phyloP scores from a whole-genome alignment of 2,113 vertebrate genomes.

The Macquaria australasica region DNA sequence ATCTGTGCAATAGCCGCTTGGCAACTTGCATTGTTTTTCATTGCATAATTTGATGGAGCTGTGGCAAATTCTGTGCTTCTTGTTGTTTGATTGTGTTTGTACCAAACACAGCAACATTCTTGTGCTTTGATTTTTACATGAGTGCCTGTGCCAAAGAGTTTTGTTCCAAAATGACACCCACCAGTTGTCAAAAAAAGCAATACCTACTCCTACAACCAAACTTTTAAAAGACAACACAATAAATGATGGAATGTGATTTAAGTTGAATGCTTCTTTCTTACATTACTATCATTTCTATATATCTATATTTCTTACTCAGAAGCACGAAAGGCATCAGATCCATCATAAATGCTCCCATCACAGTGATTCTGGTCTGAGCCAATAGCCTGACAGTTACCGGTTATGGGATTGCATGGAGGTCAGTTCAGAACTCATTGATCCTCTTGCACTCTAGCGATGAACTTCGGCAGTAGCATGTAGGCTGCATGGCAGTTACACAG shows the following conservation, averaged over 20 bases:
- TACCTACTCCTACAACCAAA: slow-evolving; percentile 65
- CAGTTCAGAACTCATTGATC: slow-evolving; percentile 27
- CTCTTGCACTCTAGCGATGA: slow-evolving; percentile 31
- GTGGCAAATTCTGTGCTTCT: slow-evolving; percentile 53
- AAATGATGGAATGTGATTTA: slow-evolving; percentile 37
- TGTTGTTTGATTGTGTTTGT: slow-evolving; percentile 46
- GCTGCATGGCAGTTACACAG: neutral
- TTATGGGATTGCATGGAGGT: slow-evolving; percentile 26
- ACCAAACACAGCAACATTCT: slow-evolving; percentile 51
- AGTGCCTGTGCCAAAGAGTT: slow-evolving; percentile 56
- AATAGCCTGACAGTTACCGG: neutral
- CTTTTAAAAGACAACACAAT: slow-evolving; percentile 39
- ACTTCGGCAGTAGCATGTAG: slow-evolving; percentile 12
- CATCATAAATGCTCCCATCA: neutral
- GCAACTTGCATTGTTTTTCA: slow-evolving; percentile 55
- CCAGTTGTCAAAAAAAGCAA: slow-evolving; percentile 61
- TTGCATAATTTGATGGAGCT: slow-evolving; percentile 68
- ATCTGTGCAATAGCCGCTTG: slow-evolving; percentile 72
- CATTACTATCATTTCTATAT: neutral
- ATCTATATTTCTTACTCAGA: neutral
- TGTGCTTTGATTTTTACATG: slow-evolving; percentile 65
- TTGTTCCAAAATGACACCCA: slow-evolving; percentile 72
- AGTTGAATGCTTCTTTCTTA: slow-evolving; percentile 2
- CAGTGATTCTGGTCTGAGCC: slow-evolving; percentile 2
- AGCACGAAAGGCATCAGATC: neutral